Conservation (phyloP, 53 echinoderm and acorn worm species). For the Echinometra lucunter region DNA sequence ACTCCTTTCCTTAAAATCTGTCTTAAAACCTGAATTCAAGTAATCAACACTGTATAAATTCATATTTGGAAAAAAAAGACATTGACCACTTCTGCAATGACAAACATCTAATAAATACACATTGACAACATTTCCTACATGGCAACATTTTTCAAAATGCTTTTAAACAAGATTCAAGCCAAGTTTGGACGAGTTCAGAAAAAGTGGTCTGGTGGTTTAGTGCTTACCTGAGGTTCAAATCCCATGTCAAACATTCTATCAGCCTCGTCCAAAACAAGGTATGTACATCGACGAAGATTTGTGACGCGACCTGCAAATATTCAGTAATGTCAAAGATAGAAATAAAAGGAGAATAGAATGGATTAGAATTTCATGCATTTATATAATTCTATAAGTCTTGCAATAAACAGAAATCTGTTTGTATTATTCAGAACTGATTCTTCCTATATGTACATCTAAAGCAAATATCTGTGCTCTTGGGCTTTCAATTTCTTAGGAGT, state of each 20-base stretch:
- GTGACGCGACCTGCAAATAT: constrained; percentile 92
- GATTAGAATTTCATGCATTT: not conserved
- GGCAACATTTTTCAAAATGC: too few species aligned
- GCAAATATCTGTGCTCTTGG: too few species aligned
- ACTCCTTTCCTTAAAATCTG: too few species aligned
- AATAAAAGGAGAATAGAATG: constrained; percentile 53
- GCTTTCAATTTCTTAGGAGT: too few species aligned
- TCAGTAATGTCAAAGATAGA: constrained; percentile 47
- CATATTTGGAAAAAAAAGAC: too few species aligned
- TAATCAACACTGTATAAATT: too few species aligned
- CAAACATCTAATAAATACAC: too few species aligned
- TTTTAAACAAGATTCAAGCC: not conserved
- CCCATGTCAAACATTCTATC: constrained; percentile 99
- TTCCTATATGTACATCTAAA: not conserved
- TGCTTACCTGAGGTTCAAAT: constrained; percentile 97
- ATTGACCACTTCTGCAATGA: too few species aligned
- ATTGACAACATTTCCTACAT: too few species aligned
- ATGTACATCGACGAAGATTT: constrained; percentile 92
- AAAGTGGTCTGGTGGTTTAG: not conserved
- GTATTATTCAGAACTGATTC: not conserved
- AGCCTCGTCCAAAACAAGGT: constrained; percentile 95
- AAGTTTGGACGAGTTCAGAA: not conserved
- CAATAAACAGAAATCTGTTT: not conserved
- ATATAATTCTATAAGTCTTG: not conserved
- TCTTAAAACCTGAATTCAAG: too few species aligned